phyloP scores from a whole-genome alignment of 2,888 invertebrate genomes.

The Ectemnius lituratus region DNA sequence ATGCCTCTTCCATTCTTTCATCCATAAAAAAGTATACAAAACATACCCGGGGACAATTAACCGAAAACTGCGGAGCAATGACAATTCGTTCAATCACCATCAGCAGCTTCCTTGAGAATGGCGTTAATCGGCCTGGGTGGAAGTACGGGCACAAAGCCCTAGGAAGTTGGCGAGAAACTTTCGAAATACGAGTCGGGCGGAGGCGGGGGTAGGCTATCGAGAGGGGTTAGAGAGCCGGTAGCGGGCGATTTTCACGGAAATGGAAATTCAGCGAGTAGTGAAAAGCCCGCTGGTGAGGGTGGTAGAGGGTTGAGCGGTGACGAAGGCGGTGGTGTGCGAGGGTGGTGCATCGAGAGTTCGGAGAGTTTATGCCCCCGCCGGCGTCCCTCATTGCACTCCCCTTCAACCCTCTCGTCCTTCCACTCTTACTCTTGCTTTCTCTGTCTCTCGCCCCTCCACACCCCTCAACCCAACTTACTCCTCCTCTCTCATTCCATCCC shows the following conservation, averaged over 20 bases:
- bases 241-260: slow-evolving; percentile 62
- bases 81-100: too few relatives aligned
- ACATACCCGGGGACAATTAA: too few relatives aligned
- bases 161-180: slow-evolving; percentile 6
- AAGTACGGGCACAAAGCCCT: slow-evolving; percentile 12
- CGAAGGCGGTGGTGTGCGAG: slow-evolving; percentile 54
- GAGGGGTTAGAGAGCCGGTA: slow-evolving; percentile 43
- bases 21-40: too few relatives aligned
- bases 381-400: slow-evolving; percentile 77
- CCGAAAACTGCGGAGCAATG: too few relatives aligned
- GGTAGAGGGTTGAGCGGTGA: slow-evolving; percentile 47
- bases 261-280: slow-evolving; percentile 63
- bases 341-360: slow-evolving; percentile 40
- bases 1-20: too few relatives aligned
- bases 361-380: slow-evolving; percentile 72
- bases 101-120: too few relatives aligned
- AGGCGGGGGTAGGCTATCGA: slow-evolving; percentile 35
- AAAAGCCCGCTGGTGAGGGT: slow-evolving; percentile 53
- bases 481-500: neutral
- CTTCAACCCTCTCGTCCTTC: slow-evolving; percentile 76
- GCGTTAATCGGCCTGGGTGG: neutral
- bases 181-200: neutral
- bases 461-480: neutral
- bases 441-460: slow-evolving; percentile 46
- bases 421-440: slow-evolving; percentile 50